Conservation (phyloP, 2,113 vertebrate genomes). For the Miniopterus natalensis region DNA sequence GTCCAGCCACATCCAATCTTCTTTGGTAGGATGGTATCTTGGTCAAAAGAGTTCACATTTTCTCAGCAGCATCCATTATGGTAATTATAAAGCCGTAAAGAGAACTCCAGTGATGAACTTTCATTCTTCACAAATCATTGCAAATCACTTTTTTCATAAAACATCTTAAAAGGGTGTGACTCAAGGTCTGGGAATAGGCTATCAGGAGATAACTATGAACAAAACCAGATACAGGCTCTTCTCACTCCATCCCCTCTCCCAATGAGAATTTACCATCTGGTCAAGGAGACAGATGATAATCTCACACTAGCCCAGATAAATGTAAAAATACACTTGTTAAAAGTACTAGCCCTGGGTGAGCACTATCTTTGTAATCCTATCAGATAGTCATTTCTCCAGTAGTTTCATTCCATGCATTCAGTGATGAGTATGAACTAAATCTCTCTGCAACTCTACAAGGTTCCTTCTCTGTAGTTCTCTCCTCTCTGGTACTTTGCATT, state of each 20-base stretch:
- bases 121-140: background rate
- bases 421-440: background rate
- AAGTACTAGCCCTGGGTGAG: background rate
- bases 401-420: background rate
- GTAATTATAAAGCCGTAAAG: constrained; percentile 9
- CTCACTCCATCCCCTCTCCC: background rate
- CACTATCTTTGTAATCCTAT: background rate
- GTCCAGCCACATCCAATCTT: background rate
- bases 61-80: background rate
- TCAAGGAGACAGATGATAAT: background rate
- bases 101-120: background rate
- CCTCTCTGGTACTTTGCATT: no score
- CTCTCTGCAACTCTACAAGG: background rate
- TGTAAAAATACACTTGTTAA: background rate
- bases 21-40: background rate
- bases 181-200: background rate
- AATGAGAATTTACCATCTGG: background rate
- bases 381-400: background rate
- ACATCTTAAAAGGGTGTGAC: background rate
- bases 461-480: background rate
- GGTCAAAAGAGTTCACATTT: background rate
- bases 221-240: constrained; percentile 25
- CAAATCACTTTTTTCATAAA: constrained; percentile 12
- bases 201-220: background rate
- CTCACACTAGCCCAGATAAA: background rate